A percentile compares a stretch with the other conserved stretches of the same genome.
Evolutionary conservation across 2,113 vertebrate species (phyloP).

Genomic region (Hippocampus abdominalis): DNA sequence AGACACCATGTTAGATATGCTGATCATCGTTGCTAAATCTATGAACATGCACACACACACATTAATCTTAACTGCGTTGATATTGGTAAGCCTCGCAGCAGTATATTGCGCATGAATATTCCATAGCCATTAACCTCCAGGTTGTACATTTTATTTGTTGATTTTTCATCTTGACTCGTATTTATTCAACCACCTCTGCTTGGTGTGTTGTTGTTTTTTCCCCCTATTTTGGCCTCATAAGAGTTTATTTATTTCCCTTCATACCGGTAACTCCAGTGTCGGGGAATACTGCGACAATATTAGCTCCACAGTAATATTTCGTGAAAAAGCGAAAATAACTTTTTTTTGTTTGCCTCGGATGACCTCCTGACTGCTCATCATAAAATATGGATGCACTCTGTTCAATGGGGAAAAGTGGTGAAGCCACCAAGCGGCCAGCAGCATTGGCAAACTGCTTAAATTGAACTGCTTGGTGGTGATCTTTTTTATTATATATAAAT

Average conservation of each 20-base stretch:
- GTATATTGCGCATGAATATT: constrained; percentile 49
- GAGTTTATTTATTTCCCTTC: not conserved
- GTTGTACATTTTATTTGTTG: constrained; percentile 33
- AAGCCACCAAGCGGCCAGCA: not conserved
- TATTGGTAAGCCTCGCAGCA: constrained; percentile 35
- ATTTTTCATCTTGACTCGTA: constrained; percentile 39
- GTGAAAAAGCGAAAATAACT: not conserved
- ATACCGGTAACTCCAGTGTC: not conserved
- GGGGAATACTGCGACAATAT: not conserved
- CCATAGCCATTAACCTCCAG: constrained; percentile 30
- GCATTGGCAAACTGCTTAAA: not conserved
- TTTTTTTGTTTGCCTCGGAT: not conserved
- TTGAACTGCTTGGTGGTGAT: not conserved
- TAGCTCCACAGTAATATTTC: not conserved
- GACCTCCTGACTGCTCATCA: not conserved
- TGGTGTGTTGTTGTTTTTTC: not conserved
- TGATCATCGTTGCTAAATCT: constrained; percentile 57
- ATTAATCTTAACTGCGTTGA: constrained; percentile 48
- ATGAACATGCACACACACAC: constrained; percentile 44
- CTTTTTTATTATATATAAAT: not conserved
- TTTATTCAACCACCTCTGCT: constrained; percentile 5
- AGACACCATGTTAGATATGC: constrained; percentile 46
- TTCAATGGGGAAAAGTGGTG: not conserved
- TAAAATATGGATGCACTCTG: constrained; percentile 3
- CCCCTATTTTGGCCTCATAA: not conserved